Evolutionary conservation across 2,797 vertebrate genomes (phyloP), one percentile per base, ranked within the genome.

Genomic region (Acanthiza pusilla): DNA sequence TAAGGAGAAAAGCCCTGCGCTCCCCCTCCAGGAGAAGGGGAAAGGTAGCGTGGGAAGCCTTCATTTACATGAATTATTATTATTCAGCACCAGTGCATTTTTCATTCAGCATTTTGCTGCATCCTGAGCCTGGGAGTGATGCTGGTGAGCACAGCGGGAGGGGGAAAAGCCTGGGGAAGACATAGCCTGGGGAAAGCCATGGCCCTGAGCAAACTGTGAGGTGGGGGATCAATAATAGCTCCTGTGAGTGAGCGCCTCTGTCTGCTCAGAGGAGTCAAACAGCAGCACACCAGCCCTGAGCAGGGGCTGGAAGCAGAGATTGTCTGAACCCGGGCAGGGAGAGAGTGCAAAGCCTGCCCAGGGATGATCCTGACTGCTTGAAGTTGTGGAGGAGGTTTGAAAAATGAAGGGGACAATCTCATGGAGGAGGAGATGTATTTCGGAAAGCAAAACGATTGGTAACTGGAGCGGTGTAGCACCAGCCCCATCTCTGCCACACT

Each of bases 41-140:
- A 70, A 85, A 74, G 32, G 36, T 18, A 40, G 22, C 0, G 3
- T 70, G 76, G 62, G 58, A 83, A 90, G 62, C 53, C 26, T 88
- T 75, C 29, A 48, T 94, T 96, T 90, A 15, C 85, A 94, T 55
- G 73, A 25, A 68, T 84, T 90, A 72, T 84, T 90, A 72, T 68
- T 68, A 58, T 88, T 66, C 63, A 55, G 48, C 60, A 80, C 9
- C 19, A 19, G 23, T 4, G 36, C n/a, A 8, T 82, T 79, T 76
- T 71, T 53, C 68, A 29, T 26, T 30, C 66, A 45, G 68, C 5
- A 2, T 81, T 90, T 86, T 76, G 55, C 55, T 74, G n/a, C 22
- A 7, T 42, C 43, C 36, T 63, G 82, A 86, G 67, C 23, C 47
- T 23, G 19, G 20, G 2, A 71, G 19, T 12, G 54, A 54, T 58